These are phyloP conservation scores for Temnothorax longispinosus DNA, from an alignment of 1,140 invertebrate genomes.

Conservation along the genomic window DNA sequence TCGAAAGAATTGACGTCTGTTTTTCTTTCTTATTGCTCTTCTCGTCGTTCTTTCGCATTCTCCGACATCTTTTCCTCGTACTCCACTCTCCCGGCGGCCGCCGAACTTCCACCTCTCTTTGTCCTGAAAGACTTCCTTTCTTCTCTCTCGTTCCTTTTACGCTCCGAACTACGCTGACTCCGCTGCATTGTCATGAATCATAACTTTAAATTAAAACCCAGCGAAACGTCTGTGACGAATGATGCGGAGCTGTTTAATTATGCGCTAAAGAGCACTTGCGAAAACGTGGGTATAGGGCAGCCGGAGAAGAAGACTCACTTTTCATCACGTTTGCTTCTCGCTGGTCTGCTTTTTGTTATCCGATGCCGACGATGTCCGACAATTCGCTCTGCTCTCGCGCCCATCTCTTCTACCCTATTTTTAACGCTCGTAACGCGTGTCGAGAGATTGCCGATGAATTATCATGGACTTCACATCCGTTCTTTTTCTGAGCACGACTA, in stretches of 20 bases:
- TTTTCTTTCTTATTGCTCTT: constrained; percentile 8
- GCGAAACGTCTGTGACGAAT: constrained; percentile 59
- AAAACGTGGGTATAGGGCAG: not conserved
- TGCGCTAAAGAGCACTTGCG: constrained; percentile 37
- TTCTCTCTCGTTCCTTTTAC: not conserved
- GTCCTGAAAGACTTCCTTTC: not conserved
- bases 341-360: constrained; percentile 50
- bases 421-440: constrained; percentile 67
- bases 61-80: constrained; percentile 4
- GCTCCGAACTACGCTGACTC: not conserved
- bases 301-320: constrained; percentile 31
- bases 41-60: not conserved
- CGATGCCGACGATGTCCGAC: constrained; percentile 63
- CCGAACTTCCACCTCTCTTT: not conserved
- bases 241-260: constrained; percentile 64
- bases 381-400: constrained; percentile 27
- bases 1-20: constrained; percentile 11
- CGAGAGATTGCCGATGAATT: constrained; percentile 63
- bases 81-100: not conserved
- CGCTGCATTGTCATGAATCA: constrained; percentile 53
- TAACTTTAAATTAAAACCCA: constrained; percentile 68
- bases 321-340: constrained; percentile 52
- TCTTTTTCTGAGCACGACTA: constrained; percentile 53
- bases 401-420: constrained; percentile 66
- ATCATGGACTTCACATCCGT: constrained; percentile 41